phyloP scores from a whole-genome alignment of 1,140 invertebrate species.

The Macrobrachium nipponense region DNA sequence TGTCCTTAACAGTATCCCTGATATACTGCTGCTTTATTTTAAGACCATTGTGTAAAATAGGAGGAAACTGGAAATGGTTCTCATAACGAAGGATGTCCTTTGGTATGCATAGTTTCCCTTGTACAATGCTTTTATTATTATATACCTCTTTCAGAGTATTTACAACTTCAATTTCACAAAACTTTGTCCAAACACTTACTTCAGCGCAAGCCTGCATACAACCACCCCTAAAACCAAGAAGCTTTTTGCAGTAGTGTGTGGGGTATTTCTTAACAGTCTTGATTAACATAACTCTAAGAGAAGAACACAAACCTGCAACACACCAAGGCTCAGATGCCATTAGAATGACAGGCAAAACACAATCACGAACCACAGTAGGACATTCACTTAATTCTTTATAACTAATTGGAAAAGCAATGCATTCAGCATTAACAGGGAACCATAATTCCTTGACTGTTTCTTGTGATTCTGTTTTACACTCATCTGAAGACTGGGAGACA shows the following conservation, averaged over 20 bases:
- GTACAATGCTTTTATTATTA: conserved; percentile 8
- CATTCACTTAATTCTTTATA: not conserved
- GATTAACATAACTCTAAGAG: not conserved
- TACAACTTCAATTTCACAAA: conserved; percentile 88
- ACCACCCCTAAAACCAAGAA: conserved; percentile 78
- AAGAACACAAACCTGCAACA: conserved; percentile 24
- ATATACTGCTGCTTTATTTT: conserved; percentile 75
- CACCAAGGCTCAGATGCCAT: not conserved
- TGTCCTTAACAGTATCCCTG: conserved; percentile 66
- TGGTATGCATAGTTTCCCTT: conserved; percentile 69
- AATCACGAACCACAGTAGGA: conserved; percentile 6
- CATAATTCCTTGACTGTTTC: not conserved
- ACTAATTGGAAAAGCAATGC: not conserved
- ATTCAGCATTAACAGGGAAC: not conserved
- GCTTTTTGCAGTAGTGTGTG: conserved; percentile 5
- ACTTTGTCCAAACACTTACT: conserved; percentile 89
- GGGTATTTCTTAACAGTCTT: conserved; percentile 3
- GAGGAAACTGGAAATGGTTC: conserved; percentile 85
- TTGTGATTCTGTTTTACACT: too few relatives aligned
- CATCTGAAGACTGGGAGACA: too few relatives aligned
- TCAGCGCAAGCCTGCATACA: conserved; percentile 86
- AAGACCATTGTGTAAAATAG: conserved; percentile 87
- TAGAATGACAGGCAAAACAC: conserved; percentile 39
- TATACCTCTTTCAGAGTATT: conserved; percentile 70
- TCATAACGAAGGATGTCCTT: conserved; percentile 81